Evolutionary conservation across 2,113 vertebrate genomes (phyloP), one percentile per base, ranked within the genome.

Genomic region (Megaceryle maxima): DNA sequence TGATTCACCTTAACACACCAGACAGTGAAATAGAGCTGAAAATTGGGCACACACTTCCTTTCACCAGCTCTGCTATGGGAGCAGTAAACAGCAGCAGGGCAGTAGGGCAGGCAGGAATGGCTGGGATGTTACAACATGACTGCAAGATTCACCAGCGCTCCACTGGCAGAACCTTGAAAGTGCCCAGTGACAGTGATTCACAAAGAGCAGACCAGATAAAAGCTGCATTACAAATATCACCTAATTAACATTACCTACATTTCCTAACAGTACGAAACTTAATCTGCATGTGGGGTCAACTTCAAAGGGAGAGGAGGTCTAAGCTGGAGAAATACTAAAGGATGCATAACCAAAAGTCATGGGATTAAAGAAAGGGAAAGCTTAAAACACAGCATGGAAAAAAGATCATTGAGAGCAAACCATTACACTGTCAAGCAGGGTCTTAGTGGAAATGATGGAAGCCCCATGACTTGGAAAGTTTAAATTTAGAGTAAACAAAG

Each of bases 401-500:
- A 75, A 67, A 92, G 85, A 67, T 69, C 80, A 50, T 37, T 76
- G 57, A 77, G n/a, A 94, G 77, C 41, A 91, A 89, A 59, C 24
- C 62, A 83, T 94, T 89, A 87, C 37, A 84, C 57, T 92, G 83
- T 87, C 92, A 96, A 83, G 70, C 19, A 83, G 46, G 50, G 37
- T 92, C 87, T 93, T 69, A 82, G 46, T n/a, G 67, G 74, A 75
- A 93, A 66, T 83, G 91, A 94, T 73, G 88, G 96, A 97, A 92
- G 60, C 56, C 76, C 90, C 39, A 35, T 91, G 90, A 92, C 55
- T 92, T 64, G 68, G 50, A 92, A 92, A 92, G 94, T 92, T 94
- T 94, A 96, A 95, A 94, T 82, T 93, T 91, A 95, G 91, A 91
- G 86, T 92, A 93, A 95, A 95, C 83, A 96, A 94, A 87, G 88